phyloP scores from a whole-genome alignment of 2,797 vertebrate genomes.

The Cephalopachus bancanus region DNA sequence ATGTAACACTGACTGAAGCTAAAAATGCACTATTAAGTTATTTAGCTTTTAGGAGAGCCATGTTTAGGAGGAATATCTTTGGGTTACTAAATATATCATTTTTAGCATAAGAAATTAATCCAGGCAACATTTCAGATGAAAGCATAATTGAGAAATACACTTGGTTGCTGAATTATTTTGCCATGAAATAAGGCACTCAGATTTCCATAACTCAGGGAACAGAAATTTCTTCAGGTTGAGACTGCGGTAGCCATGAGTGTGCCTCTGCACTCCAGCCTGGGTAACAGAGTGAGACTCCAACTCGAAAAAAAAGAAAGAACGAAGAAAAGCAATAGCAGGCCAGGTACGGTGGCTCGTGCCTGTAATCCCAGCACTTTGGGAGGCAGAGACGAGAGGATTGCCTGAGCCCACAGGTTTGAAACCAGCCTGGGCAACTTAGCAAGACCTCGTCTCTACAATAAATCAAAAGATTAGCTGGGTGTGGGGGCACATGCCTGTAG shows the following conservation, averaged over 20 bases:
- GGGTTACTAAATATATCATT: slow-evolving; percentile 14
- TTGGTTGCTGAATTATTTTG: slow-evolving; percentile 51
- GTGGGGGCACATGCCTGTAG: background rate
- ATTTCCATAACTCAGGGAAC: slow-evolving; percentile 8
- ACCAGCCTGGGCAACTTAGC: background rate
- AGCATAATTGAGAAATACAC: slow-evolving; percentile 36
- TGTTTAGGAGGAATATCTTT: background rate
- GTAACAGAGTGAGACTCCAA: no score
- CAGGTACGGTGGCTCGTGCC: background rate
- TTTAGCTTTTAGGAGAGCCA: slow-evolving; percentile 12
- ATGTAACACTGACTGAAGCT: background rate
- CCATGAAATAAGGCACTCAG: slow-evolving; percentile 42
- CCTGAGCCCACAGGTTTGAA: background rate
- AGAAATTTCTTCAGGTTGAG: background rate
- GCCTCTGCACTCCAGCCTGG: no score
- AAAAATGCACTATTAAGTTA: background rate
- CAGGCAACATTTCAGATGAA: background rate
- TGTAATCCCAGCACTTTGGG: background rate
- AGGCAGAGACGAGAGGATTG: background rate
- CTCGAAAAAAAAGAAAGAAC: no score
- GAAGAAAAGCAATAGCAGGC: no score
- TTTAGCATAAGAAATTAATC: slow-evolving; percentile 25
- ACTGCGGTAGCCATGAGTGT: no score
- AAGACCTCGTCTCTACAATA: background rate
- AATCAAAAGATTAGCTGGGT: background rate